Evolutionary conservation across 1,140 invertebrate species (phyloP).

Genomic region (honey bee (Apis mellifera)): Amel_HAv3.1 CM009940.2:9594001-9594500

Average conservation of each 20-base stretch:
- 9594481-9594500: conserved; percentile 9
- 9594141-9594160: conserved; percentile 82
- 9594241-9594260: conserved; percentile 51
- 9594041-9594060: conserved; percentile 57
- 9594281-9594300: conserved; percentile 67
- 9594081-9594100: conserved; percentile 82
- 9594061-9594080: conserved; percentile 71
- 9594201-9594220: background rate
- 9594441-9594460: conserved; percentile 37
- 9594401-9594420: conserved; percentile 63
- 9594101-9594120: conserved; percentile 78
- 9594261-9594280: conserved; percentile 58
- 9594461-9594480: conserved; percentile 15
- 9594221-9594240: conserved; percentile 54
- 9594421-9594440: conserved; percentile 51
- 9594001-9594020: background rate
- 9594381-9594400: conserved; percentile 53
- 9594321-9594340: conserved; percentile 83
- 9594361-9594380: conserved; percentile 63
- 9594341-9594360: conserved; percentile 69
- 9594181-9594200: conserved; percentile 51
- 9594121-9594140: conserved; percentile 68
- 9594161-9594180: conserved; percentile 74
- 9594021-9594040: conserved; percentile 8
- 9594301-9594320: conserved; percentile 76